Evolutionary conservation across 2,113 vertebrate species (phyloP), one percentile per base, ranked within the genome.

Genomic region (Pseudopipra pipra): DNA sequence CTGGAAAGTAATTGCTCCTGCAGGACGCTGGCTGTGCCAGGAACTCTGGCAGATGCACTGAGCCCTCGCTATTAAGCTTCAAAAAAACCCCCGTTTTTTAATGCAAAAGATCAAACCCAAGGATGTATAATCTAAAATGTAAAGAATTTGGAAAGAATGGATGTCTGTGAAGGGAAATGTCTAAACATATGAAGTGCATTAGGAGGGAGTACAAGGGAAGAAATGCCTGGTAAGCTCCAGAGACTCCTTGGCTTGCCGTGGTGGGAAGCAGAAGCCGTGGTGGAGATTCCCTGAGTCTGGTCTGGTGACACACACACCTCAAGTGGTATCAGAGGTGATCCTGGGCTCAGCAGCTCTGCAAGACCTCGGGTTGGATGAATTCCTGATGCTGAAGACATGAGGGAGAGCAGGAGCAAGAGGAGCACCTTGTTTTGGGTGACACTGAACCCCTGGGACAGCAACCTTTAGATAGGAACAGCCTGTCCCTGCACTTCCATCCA

Each of bases 1-100:
- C 78, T 95, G 95, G 96, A 83, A 97, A 96, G 80, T 91, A 85
- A 91, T 77, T 91, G 83, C 93, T 95, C 80, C 94, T 94, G 74
- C 94, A 97, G 89, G 93, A 95, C 44, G 0, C 47, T 28, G 7
- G 22, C 72, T 59, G 82, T 90, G 95, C 96, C 95, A 96, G 93
- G 52, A 93, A 5, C 86, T 71, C 89, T 94, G 94, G 94, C 94
- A 91, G 90, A 96, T 88, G 72, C 89, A 73, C 91, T 31, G 59
- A 93, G 82, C 46, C 52, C 58, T 95, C 63, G 8, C 62, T 73
- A 56, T 35, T 61, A 41, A 67, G 91, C 78, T 91, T 87, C 75
- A 55, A 76, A 91, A 52, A 33, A 89, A 62, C 47, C 2, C 28
- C 19, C 8, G 4, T 66, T 74, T 47, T 76, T 68, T 54, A 66